Base-by-base conservation (phyloP, 1,140 invertebrate species). In the Eumaeus atala region DNA sequence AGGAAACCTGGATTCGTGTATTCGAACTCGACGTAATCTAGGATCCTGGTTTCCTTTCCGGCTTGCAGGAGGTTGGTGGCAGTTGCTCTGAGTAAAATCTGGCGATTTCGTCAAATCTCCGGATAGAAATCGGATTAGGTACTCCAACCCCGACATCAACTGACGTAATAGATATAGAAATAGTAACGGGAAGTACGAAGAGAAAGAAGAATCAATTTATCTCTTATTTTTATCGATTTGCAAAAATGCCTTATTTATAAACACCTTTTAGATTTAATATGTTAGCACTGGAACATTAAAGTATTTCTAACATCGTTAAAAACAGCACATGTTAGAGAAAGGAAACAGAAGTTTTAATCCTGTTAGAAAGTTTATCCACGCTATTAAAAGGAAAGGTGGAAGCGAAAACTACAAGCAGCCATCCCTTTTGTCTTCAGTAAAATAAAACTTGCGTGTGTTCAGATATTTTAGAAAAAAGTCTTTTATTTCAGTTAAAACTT, bases 301-400 rank as follows among this genome's bases (percentile, higher is more conserved):
- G 14, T 16, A 44, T 44, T 44, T 44, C 17, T 9, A 16, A 44
- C 16, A 44, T 44, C 51, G 48, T 28, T 40, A 40, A 54, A 40
- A 58, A 14, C 40, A 16, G 16, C 40, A 44, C 10, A 44, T 16
- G 40, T 9, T 44, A 17, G 40, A 44, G 40, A 44, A 44, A 49
- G 12, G 50, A 59, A 53, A 48, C 17, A 33, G 36, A 47, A 57
- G 56, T 56, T 51, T 1, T 53, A 62, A 58, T 56, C 49, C 53
- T 62, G 58, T 58, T 62, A 58, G 21, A 40, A 54, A 58, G 44
- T 52, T 44, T 44, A 44, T 44, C 40, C 40, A 14, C 14, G 40
- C 40, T 44, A 44, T 44, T 17, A 44, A 44, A 44, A 44, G 40
- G 14, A 44, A 44, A 44, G 40, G 40, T 44, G 16, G 40, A 44